Evolutionary conservation across 2,797 vertebrate genomes (phyloP).

Genomic region (Gobionotothen gibberifrons): DNA sequence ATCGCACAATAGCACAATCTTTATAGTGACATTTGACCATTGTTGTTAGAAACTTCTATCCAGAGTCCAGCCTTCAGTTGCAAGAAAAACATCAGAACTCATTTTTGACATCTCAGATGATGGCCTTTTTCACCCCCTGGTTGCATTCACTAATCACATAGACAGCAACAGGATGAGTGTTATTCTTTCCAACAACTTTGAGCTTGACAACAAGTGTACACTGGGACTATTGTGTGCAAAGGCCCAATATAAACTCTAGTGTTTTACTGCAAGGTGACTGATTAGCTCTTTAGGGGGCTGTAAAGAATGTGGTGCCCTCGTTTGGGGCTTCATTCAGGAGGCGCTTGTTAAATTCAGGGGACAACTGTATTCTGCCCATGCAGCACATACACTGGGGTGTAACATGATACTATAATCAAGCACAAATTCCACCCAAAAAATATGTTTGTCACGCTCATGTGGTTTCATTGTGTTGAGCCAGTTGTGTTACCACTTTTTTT

Average conservation of each 20-base stretch:
- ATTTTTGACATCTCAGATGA: conserved; percentile 41
- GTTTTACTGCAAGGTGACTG: conserved; percentile 76
- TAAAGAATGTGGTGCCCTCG: conserved; percentile 70
- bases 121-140: conserved; percentile 35
- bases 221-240: conserved; percentile 69
- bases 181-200: conserved; percentile 64
- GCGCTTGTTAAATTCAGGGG: conserved; percentile 68
- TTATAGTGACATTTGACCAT: conserved; percentile 20
- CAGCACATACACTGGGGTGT: conserved; percentile 30
- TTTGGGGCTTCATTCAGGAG: conserved; percentile 54
- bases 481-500: conserved; percentile 92
- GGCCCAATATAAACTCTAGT: conserved; percentile 69
- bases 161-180: conserved; percentile 58
- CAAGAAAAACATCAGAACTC: conserved; percentile 24
- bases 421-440: conserved; percentile 55
- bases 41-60: conserved; percentile 35
- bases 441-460: conserved; percentile 24
- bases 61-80: conserved; percentile 1
- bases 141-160: conserved; percentile 52
- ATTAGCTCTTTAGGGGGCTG: conserved; percentile 77
- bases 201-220: conserved; percentile 64
- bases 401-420: conserved; percentile 59
- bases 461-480: conserved; percentile 71
- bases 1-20: conserved; percentile 49
- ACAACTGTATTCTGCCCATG: conserved; percentile 48